Conservation (phyloP, 1,140 invertebrate genomes). For the Bombus breviceps region DNA sequence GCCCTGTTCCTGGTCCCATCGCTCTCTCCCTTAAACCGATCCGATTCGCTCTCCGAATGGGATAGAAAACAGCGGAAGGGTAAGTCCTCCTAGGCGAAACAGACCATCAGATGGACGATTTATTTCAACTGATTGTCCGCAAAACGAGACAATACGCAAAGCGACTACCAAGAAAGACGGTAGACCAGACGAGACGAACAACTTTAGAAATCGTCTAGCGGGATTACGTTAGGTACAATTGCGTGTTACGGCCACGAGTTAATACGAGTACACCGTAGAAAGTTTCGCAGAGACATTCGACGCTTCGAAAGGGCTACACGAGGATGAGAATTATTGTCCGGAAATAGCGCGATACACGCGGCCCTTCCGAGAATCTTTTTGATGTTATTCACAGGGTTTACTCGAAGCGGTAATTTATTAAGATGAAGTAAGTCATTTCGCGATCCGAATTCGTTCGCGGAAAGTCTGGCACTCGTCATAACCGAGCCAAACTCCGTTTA, state of each 20-base stretch:
- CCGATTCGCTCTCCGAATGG: too few relatives aligned
- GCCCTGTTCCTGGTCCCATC: neutral
- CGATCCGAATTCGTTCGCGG: slow-evolving; percentile 58
- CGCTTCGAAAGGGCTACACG: neutral
- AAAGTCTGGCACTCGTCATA: slow-evolving; percentile 77
- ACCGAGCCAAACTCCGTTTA: slow-evolving; percentile 38
- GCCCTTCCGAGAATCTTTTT: slow-evolving; percentile 79
- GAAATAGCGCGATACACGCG: slow-evolving; percentile 73
- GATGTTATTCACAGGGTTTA: slow-evolving; percentile 75
- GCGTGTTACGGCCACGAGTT: too few relatives aligned
- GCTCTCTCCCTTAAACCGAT: neutral
- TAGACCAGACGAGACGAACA: too few relatives aligned
- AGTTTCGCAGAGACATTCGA: neutral
- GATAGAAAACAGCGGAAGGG: neutral
- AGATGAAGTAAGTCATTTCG: slow-evolving; percentile 79
- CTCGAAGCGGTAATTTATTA: slow-evolving; percentile 78
- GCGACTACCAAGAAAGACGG: too few relatives aligned
- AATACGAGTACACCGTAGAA: neutral
- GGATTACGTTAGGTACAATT: too few relatives aligned
- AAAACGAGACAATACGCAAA: too few relatives aligned
- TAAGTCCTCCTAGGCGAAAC: neutral
- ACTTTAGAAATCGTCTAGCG: neutral
- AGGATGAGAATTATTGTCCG: slow-evolving; percentile 76
- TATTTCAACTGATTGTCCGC: neutral
- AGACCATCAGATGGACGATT: neutral